Evolutionary conservation across 2,797 vertebrate genomes (phyloP).

Genomic region (Gadopsis bispinosus): DNA sequence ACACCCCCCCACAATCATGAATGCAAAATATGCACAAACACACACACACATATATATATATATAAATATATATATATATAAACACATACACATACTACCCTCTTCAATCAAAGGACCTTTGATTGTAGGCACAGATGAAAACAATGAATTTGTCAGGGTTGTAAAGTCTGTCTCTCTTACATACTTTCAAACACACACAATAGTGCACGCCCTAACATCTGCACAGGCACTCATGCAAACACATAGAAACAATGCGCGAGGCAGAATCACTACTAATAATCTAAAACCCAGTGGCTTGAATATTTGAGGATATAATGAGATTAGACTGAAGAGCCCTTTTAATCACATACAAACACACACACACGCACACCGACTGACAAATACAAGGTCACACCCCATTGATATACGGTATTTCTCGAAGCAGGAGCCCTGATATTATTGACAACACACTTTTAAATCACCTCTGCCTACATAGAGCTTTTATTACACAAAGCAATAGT

Average conservation of each 20-base stretch:
- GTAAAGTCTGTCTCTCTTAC: conserved; percentile 11
- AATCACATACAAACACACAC: conserved; percentile 13
- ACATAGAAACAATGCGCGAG: conserved; percentile 16
- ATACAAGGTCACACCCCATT: neutral
- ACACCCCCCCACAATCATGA: neutral
- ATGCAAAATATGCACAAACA: conserved; percentile 1
- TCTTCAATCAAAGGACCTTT: conserved; percentile 30
- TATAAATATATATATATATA: neutral
- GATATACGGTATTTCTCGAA: neutral
- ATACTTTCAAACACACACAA: neutral
- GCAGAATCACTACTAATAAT: conserved; percentile 34
- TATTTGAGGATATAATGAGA: conserved; percentile 36
- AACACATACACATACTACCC: neutral
- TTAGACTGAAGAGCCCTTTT: conserved; percentile 38
- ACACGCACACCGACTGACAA: neutral
- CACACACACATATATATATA: neutral
- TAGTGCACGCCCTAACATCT: neutral
- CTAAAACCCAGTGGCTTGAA: conserved; percentile 20
- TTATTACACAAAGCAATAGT: too few relatives aligned
- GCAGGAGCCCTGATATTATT: neutral
- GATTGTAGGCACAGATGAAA: conserved; percentile 21
- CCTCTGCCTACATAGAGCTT: neutral
- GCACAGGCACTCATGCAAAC: conserved; percentile 10
- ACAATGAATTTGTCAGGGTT: conserved; percentile 22
- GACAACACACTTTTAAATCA: neutral